A percentile compares a stretch with the other conserved stretches of the same genome.
phyloP scores from a whole-genome alignment of 2,888 invertebrate species.

The Caprella mutica region DNA sequence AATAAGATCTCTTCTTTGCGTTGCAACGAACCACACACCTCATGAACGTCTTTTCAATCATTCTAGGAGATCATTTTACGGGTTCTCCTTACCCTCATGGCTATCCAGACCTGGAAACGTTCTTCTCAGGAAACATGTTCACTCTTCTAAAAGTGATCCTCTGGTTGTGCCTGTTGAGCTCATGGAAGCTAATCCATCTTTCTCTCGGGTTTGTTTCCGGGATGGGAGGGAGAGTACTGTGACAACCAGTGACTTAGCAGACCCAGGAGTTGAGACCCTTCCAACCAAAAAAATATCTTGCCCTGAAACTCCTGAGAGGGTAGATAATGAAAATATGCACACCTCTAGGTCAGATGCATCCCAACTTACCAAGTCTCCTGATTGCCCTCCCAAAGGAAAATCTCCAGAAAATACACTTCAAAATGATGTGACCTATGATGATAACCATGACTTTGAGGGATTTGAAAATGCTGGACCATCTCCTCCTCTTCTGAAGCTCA shows the following conservation, averaged over 20 bases:
- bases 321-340: too few relatives aligned
- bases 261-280: too few relatives aligned
- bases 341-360: too few relatives aligned
- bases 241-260: neutral
- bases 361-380: too few relatives aligned
- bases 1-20: slow-evolving; percentile 9
- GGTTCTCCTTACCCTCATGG: slow-evolving; percentile 12
- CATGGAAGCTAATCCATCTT: neutral
- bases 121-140: neutral
- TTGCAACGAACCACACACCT: slow-evolving; percentile 10
- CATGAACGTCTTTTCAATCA: slow-evolving; percentile 12
- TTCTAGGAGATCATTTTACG: neutral
- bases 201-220: neutral
- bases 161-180: neutral
- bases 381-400: too few relatives aligned
- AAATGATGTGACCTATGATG: too few relatives aligned
- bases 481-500: too few relatives aligned
- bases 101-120: neutral
- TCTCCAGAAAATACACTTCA: too few relatives aligned
- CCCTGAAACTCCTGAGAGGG: too few relatives aligned
- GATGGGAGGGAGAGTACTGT: neutral
- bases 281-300: too few relatives aligned
- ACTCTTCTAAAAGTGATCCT: neutral
- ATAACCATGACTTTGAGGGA: too few relatives aligned
- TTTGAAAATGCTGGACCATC: too few relatives aligned